Evolutionary conservation across 2,797 vertebrate species (phyloP).

Genomic region (Gymnodraco acuticeps): DNA sequence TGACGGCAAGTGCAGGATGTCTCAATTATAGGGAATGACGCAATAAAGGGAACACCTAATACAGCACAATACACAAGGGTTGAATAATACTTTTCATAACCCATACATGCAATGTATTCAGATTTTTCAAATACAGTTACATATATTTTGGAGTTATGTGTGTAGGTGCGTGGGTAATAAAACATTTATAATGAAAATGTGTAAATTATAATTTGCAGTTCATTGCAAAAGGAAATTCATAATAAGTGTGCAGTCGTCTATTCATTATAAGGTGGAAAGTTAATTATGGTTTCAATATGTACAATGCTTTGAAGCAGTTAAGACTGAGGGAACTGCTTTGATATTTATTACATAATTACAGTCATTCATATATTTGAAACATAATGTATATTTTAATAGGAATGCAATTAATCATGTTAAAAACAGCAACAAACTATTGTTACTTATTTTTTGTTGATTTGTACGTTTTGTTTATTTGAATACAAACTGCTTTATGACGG

Average conservation of each 20-base stretch:
- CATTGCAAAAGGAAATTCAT: background rate
- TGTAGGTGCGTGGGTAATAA: background rate
- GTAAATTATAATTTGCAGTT: background rate
- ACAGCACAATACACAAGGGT: background rate
- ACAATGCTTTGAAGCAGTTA: background rate
- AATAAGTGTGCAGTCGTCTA: background rate
- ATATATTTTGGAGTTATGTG: background rate
- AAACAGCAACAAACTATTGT: background rate
- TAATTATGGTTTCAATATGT: constrained; percentile 4
- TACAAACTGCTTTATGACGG: background rate
- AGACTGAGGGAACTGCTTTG: background rate
- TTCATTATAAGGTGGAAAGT: constrained; percentile 15
- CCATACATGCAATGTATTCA: background rate
- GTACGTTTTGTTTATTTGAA: background rate
- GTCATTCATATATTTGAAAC: background rate
- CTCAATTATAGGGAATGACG: background rate
- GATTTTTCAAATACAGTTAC: background rate
- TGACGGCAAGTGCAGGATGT: constrained; percentile 4
- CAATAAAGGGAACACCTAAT: background rate
- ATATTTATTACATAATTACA: background rate
- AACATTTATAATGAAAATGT: constrained; percentile 1
- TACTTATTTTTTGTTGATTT: background rate
- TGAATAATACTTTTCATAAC: background rate
- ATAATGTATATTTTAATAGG: background rate
- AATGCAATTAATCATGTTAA: background rate